Conservation (phyloP, 2,113 vertebrate genomes). For the Ciconia maguari region DNA sequence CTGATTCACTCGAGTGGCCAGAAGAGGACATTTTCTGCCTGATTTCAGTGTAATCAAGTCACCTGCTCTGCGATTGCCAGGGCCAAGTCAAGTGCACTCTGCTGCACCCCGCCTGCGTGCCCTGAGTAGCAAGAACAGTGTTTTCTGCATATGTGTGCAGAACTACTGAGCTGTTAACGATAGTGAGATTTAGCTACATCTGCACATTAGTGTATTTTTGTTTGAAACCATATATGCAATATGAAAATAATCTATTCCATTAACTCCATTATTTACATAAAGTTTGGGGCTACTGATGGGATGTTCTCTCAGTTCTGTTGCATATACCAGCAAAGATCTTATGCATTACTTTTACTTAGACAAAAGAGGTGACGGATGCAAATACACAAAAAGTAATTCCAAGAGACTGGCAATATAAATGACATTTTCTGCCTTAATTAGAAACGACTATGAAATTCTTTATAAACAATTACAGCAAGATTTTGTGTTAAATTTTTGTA, state of each 20-base stretch:
- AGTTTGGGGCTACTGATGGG: neutral
- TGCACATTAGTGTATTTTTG: neutral
- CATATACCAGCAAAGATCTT: neutral
- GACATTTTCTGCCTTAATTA: neutral
- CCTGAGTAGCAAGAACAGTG: neutral
- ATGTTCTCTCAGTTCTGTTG: neutral
- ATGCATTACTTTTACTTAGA: neutral
- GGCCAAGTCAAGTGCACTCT: conserved; percentile 55
- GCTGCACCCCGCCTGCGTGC: neutral
- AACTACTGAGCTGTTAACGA: neutral
- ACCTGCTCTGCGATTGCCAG: conserved; percentile 70
- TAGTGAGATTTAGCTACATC: neutral
- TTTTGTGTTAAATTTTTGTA: neutral
- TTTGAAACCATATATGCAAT: neutral
- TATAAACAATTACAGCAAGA: neutral
- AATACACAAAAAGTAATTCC: neutral
- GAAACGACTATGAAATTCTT: neutral
- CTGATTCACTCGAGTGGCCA: conserved; percentile 83
- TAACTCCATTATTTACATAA: neutral
- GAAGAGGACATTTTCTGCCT: conserved; percentile 84
- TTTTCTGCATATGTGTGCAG: neutral
- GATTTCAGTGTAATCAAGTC: conserved; percentile 82
- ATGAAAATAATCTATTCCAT: neutral
- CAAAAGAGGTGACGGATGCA: neutral
- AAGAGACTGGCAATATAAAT: neutral